A percentile compares a stretch with the other conserved stretches of the same genome.
Conservation (phyloP, 2,797 vertebrate species). For the Pristis pectinata region DNA sequence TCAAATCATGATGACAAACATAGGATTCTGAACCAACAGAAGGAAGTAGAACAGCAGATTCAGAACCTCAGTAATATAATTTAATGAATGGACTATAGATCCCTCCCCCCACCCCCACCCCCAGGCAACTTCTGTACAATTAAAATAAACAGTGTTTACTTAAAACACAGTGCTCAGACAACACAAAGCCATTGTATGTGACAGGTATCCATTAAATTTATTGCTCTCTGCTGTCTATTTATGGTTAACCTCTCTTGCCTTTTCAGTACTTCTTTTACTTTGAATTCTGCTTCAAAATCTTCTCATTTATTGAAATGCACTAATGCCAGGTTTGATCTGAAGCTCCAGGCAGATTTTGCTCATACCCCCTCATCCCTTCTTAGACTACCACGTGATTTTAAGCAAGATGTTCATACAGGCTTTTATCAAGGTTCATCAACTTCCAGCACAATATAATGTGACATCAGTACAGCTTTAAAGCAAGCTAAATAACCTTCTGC, state of each 20-base stretch:
- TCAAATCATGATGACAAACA: not conserved
- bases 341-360: not conserved
- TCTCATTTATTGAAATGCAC: not conserved
- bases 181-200: not conserved
- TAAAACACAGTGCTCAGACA: not conserved
- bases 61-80: not conserved
- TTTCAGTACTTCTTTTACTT: not conserved
- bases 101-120: too few species aligned
- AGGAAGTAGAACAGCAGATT: not conserved
- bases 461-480: not conserved
- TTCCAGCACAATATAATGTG: not conserved
- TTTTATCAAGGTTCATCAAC: not conserved
- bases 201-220: not conserved
- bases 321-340: not conserved
- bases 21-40: not conserved
- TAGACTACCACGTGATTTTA: not conserved
- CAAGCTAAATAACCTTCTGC: not conserved
- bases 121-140: not conserved
- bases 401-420: not conserved
- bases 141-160: not conserved
- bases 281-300: not conserved
- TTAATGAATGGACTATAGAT: not conserved
- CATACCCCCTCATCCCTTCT: not conserved
- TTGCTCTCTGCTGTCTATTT: not conserved
- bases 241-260: not conserved